Percentiles rank a stretch among this genome's conserved stretches.
These are phyloP conservation scores for Aurelia aurita DNA, from an alignment of 30 jellyfish, hydroid and myxozoan genomes.

Conservation along the genomic window DNA sequence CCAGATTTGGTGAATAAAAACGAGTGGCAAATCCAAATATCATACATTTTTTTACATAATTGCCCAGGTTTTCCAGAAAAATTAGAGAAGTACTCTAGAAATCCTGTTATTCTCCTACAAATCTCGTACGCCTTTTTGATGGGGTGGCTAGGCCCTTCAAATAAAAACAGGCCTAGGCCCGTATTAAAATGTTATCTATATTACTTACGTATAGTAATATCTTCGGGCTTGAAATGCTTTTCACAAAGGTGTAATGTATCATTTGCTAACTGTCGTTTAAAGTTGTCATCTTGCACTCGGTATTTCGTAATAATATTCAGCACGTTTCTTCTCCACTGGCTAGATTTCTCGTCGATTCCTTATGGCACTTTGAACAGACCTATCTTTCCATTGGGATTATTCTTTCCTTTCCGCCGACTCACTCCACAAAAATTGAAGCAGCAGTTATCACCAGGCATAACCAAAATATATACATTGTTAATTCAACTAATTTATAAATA, in stretches of 20 bases:
- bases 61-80: no score
- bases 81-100: no score
- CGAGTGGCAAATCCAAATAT: no score
- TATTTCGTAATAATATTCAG: constrained; percentile 24
- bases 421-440: constrained; percentile 29
- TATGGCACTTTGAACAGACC: constrained; percentile 14
- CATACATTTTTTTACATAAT: no score
- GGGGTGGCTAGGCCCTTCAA: no score
- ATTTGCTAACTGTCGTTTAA: constrained; percentile 8
- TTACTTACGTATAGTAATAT: background rate
- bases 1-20: no score
- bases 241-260: constrained; percentile 17
- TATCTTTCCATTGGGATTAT: background rate
- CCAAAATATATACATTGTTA: background rate
- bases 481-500: no score
- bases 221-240: constrained; percentile 11
- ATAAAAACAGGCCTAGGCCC: no score
- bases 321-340: constrained; percentile 4
- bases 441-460: constrained; percentile 45
- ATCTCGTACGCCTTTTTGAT: no score
- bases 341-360: constrained; percentile 14
- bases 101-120: no score
- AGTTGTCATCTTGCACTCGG: constrained; percentile 26
- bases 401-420: constrained; percentile 8
- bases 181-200: no score